Evolutionary conservation across 2,797 vertebrate species (phyloP).

Genomic region (Muscicapa comitata): DNA sequence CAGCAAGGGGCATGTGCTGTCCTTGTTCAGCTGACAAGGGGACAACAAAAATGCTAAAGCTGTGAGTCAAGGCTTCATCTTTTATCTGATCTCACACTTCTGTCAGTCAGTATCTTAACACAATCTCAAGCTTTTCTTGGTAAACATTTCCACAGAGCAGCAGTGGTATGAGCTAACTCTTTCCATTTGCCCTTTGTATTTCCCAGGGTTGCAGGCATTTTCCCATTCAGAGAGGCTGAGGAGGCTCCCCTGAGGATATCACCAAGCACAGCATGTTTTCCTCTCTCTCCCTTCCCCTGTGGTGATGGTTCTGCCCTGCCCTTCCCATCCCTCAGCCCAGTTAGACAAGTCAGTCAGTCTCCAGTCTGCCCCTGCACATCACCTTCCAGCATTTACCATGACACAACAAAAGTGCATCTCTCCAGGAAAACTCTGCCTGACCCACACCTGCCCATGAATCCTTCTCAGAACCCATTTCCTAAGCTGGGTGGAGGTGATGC

Average conservation of each 20-base stretch:
- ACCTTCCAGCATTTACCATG: neutral
- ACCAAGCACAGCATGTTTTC: neutral
- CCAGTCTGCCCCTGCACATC: neutral
- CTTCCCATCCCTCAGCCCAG: neutral
- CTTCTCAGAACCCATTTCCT: neutral
- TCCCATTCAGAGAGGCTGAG: neutral
- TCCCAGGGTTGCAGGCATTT: neutral
- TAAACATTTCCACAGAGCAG: conserved; percentile 51
- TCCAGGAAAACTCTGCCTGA: neutral
- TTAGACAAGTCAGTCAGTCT: neutral
- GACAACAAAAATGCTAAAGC: neutral
- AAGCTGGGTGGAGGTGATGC: neutral
- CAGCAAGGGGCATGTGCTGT: neutral
- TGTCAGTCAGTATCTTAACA: neutral
- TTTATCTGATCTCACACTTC: conserved; percentile 4
- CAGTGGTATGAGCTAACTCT: conserved; percentile 36
- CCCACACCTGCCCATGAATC: neutral
- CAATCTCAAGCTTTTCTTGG: conserved; percentile 26
- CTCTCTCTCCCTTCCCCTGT: neutral
- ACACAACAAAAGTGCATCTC: neutral
- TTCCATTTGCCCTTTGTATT: conserved; percentile 39
- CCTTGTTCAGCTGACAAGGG: neutral
- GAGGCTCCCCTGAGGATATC: neutral
- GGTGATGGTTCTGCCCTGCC: neutral
- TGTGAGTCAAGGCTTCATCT: neutral